Evolutionary conservation across 2,888 invertebrate species (phyloP), one percentile per base, ranked within the genome.

Genomic region (Heliconius ismenius): DNA sequence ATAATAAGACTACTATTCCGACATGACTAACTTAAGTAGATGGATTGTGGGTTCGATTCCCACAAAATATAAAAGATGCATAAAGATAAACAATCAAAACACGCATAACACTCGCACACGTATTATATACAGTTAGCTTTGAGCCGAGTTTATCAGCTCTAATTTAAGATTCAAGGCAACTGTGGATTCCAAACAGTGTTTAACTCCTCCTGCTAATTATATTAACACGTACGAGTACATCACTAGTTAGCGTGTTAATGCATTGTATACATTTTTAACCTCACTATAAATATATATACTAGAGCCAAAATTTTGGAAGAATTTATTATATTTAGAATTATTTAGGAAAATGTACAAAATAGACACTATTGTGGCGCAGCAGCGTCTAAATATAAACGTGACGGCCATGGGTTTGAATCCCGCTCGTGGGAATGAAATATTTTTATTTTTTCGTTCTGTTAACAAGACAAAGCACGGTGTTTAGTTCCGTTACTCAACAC

Each of bases 101-200:
- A 28, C 32, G 10, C 21, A 32, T 26, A 21, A 11, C 26, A 69
- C 21, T 21, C 21, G 13, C 28, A 4, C 11, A 67, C 24, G n/a
- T 67, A 26, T 28, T 15, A 24, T 32, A 24, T 58, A 28, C 9
- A 9, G 21, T 70, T 7, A 58, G 32, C 32, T 58, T 70, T 58
- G 28, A 70, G 58, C 70, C 24, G 67, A 58, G 58, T 70, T 58
- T 70, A 70, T 70, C 70, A 58, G 70, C 58, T 70, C 70, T 70
- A 70, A 70, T 58, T 70, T 32, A 10, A 58, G 70, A 58, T n/a
- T 24, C 70, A 54, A 70, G 58, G 58, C 24, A 70, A 36, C 58
- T 26, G 54, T 36, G 58, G 70, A 70, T 70, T 70, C n/a, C 70
- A 54, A 70, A 4, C 58, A 58, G 54, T 58, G 70, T 36, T 58